These are phyloP conservation scores for Caerostris extrusa DNA, from an alignment of 1,140 invertebrate genomes.

Conservation along the genomic window DNA sequence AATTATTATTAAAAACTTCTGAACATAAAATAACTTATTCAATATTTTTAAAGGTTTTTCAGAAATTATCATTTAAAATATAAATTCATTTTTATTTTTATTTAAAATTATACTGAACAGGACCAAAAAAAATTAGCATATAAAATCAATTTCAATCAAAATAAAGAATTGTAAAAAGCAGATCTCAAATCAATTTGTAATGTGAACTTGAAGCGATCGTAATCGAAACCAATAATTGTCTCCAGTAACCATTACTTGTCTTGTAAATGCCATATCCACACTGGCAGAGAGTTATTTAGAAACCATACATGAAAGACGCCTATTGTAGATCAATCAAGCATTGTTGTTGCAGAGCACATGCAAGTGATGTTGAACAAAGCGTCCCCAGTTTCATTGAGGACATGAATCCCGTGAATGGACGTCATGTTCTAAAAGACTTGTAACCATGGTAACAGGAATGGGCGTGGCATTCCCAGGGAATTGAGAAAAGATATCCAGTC, in stretches of 20 bases:
- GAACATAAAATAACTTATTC: no score
- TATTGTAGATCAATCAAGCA: constrained; percentile 23
- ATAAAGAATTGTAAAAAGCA: no score
- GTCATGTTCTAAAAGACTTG: constrained; percentile 24
- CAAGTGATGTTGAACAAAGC: constrained; percentile 8
- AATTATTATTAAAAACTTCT: no score
- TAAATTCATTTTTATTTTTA: no score
- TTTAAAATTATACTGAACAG: no score
- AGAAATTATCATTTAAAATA: no score
- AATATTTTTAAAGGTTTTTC: no score
- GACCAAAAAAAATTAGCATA: no score
- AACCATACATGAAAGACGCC: neutral
- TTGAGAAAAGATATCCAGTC: neutral
- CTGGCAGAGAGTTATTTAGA: neutral
- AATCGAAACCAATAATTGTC: neutral
- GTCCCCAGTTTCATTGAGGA: neutral
- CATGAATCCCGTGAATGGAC: constrained; percentile 41
- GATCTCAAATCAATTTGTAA: no score
- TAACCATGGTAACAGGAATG: constrained; percentile 31
- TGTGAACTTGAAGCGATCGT: neutral
- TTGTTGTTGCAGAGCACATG: neutral
- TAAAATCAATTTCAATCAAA: no score
- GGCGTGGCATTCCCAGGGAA: constrained; percentile 11
- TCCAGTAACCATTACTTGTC: neutral
- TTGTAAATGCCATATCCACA: neutral